Conservation (phyloP, 2,113 vertebrate genomes). For the Bubo scandiacus region DNA sequence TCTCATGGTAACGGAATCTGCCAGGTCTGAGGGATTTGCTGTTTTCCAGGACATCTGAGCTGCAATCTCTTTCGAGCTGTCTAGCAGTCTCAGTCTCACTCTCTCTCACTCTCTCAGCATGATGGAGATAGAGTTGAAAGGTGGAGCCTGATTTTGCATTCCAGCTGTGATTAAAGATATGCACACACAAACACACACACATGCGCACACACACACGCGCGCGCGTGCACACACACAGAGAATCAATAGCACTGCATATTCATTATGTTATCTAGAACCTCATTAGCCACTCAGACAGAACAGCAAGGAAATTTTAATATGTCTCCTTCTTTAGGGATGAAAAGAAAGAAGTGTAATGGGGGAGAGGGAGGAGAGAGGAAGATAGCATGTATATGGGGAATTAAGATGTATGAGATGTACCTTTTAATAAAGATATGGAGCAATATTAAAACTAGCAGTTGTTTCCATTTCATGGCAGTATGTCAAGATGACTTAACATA, state of each 20-base stretch:
- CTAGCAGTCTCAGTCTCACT: slow-evolving; percentile 81
- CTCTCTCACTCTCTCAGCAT: slow-evolving; percentile 80
- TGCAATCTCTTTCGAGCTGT: slow-evolving; percentile 86
- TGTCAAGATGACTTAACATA: slow-evolving; percentile 77
- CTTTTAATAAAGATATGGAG: slow-evolving; percentile 75
- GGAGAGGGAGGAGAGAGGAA: slow-evolving; percentile 12
- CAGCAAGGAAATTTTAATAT: slow-evolving; percentile 64
- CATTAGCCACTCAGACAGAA: slow-evolving; percentile 68
- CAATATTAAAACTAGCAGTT: slow-evolving; percentile 72
- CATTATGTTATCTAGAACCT: slow-evolving; percentile 82
- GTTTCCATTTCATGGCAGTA: slow-evolving; percentile 70
- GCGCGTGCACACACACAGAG: neutral
- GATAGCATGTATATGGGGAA: slow-evolving; percentile 43
- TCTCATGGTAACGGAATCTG: slow-evolving; percentile 93
- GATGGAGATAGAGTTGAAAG: slow-evolving; percentile 85
- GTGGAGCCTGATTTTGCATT: slow-evolving; percentile 82
- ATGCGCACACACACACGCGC: fast-evolving
- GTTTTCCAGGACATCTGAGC: slow-evolving; percentile 89
- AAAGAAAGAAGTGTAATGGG: slow-evolving; percentile 1
- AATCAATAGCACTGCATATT: slow-evolving; percentile 72
- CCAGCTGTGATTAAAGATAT: slow-evolving; percentile 84
- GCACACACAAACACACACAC: neutral
- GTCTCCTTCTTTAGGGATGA: slow-evolving; percentile 40
- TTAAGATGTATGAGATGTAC: slow-evolving; percentile 69
- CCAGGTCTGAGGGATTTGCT: slow-evolving; percentile 89